A percentile compares a stretch with the other conserved stretches of the same genome.
Evolutionary conservation across 1,140 invertebrate species (phyloP).

Genomic region (Maconellicoccus hirsutus): DNA sequence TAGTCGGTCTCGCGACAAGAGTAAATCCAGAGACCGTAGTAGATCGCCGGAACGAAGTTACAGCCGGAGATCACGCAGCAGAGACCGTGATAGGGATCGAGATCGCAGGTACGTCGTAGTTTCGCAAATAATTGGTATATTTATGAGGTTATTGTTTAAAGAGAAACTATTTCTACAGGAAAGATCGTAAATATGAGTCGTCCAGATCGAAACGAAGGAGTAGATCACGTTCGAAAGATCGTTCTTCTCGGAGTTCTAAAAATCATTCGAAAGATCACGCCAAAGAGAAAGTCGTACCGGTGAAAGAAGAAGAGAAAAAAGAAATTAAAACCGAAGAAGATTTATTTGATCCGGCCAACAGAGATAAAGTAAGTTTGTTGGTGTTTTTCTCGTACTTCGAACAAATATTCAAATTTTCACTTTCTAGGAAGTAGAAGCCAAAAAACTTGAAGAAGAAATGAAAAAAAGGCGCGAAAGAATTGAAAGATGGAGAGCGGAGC

Average conservation of each 20-base stretch:
- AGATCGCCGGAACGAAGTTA: background rate
- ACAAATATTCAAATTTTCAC: conserved; percentile 32
- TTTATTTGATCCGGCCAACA: conserved; percentile 55
- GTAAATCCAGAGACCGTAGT: conserved; percentile 13
- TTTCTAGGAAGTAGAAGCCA: conserved; percentile 68
- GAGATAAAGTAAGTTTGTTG: conserved; percentile 49
- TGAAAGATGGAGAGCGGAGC: conserved; percentile 79
- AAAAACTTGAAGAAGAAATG: conserved; percentile 87
- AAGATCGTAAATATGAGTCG: no score
- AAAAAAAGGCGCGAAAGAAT: conserved; percentile 87
- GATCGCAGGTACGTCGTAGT: conserved; percentile 38
- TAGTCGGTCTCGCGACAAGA: conserved; percentile 17
- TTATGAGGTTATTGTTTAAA: no score
- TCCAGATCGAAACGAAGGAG: no score
- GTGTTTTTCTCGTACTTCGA: conserved; percentile 19
- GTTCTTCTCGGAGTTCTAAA: no score
- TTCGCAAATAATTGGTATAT: no score
- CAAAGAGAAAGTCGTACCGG: conserved; percentile 35
- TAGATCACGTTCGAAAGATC: no score
- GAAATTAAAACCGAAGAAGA: conserved; percentile 38
- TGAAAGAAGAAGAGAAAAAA: conserved; percentile 33
- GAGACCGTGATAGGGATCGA: conserved; percentile 40
- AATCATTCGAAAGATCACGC: no score
- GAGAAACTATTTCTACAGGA: no score
- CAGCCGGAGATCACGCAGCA: conserved; percentile 35